Base-by-base conservation (phyloP, 37 sponge, comb jelly and placozoan species). In the Ianthella basta region DNA sequence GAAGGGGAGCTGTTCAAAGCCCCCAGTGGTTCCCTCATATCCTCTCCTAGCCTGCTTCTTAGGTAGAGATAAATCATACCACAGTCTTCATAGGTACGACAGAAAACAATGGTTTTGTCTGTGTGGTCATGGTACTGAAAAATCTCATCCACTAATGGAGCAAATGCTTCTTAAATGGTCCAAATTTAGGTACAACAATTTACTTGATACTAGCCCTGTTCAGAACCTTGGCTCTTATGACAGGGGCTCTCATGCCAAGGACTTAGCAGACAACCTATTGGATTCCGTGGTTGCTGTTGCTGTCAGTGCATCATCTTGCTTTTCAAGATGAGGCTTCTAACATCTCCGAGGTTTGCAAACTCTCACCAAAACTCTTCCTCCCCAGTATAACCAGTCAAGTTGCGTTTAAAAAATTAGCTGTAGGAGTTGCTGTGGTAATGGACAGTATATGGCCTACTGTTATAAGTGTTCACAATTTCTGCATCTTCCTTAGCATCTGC, bases 321-420 rank as follows among this genome's bases (percentile, higher is more conserved):
- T 32, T 25, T 30, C 64, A 27, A 66, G 83, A 82, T 82, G 19
- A 82, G 25, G 32, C 83, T 82, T 61, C 67, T 33, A 30, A 82
- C 83, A 38, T 61, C 83, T 35, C 64, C 83, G 55, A 84, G 74
- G 57, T 84, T 84, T 56, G 74, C 29, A 56, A 84, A 84, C 57
- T 84, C 75, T 36, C 23, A 18, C 40, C 85, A 14, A 56, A 84
- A 84, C 12, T 84, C 13, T 55, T 39, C 57, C 40, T 74, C 85
- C 85, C 85, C 70, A 23, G 54, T 70, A 33, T 1, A 44, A 63
- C 6, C 50, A 44, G 8, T 3, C 50, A 44, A 44, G 8, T 10
- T 8, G 8, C 3, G 3, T 8, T 44, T 44, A 3, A 44, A 44
- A 44, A 44, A 44, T 44, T 8, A 3, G 50, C 8, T 8, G 8